phyloP scores from a whole-genome alignment of 2,888 invertebrate genomes.

The Pheosia gnoma region DNA sequence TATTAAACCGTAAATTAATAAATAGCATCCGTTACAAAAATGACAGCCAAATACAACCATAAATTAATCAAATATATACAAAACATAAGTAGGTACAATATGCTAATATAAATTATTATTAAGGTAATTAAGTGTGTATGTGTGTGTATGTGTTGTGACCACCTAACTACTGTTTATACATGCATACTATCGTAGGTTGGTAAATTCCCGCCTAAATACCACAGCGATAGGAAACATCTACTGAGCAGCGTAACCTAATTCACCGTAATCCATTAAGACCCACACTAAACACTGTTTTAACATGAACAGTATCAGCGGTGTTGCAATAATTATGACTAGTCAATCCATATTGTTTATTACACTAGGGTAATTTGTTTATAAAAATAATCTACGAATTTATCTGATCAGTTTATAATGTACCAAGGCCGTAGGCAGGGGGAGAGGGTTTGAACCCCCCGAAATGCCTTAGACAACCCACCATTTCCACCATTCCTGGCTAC shows the following conservation, averaged over 20 bases:
- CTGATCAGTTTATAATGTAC: not conserved
- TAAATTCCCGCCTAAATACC: not conserved
- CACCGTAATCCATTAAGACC: not conserved
- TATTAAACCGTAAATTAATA: conserved; percentile 60
- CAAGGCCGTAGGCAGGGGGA: too few relatives aligned
- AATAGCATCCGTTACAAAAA: conserved; percentile 46
- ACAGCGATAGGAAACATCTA: not conserved
- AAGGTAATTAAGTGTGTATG: conserved; percentile 5
- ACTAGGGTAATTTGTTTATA: conserved; percentile 29
- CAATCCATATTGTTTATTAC: conserved; percentile 19
- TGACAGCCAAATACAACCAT: conserved; percentile 41
- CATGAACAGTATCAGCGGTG: conserved; percentile 13
- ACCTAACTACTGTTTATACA: not conserved
- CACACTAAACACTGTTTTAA: not conserved
- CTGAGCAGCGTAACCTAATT: too few relatives aligned
- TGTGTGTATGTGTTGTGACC: not conserved
- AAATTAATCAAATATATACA: conserved; percentile 54
- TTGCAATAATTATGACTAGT: conserved; percentile 42
- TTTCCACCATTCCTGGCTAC: too few relatives aligned
- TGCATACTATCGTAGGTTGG: not conserved
- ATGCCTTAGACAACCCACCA: too few relatives aligned
- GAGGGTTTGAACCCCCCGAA: too few relatives aligned
- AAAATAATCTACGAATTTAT: conserved; percentile 16
- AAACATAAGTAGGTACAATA: conserved; percentile 46
- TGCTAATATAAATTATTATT: conserved; percentile 9